phyloP scores from a whole-genome alignment of 2,797 vertebrate species.

The Sebastes diaconus region DNA sequence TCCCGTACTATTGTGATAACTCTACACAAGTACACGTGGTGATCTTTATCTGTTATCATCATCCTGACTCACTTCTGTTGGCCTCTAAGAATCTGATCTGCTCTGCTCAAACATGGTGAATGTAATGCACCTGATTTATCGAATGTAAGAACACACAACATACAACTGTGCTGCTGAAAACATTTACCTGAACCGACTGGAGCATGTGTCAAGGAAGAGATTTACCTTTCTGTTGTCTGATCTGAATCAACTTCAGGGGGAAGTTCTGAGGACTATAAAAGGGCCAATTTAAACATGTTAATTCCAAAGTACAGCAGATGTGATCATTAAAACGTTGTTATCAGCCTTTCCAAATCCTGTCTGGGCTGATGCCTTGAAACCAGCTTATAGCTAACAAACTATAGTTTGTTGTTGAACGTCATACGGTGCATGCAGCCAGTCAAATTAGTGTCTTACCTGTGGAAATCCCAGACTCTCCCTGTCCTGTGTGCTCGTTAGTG shows the following conservation, averaged over 20 bases:
- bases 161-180: neutral
- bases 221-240: neutral
- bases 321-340: neutral
- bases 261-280: neutral
- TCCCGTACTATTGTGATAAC: neutral
- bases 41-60: neutral
- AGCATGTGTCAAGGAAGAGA: neutral
- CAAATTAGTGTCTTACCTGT: slow-evolving; percentile 37
- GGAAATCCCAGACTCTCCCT: neutral
- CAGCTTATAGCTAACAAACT: neutral
- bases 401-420: neutral
- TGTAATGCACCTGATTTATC: neutral
- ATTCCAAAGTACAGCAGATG: neutral
- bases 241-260: neutral
- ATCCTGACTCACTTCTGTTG: neutral
- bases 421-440: neutral
- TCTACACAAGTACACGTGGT: neutral
- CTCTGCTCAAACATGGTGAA: neutral
- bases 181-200: neutral
- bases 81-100: neutral
- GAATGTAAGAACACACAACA: neutral
- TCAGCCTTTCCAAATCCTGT: neutral
- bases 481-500: neutral
- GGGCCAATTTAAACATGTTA: neutral
- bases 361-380: neutral